Evolutionary conservation across 2,797 vertebrate genomes (phyloP), one percentile per base, ranked within the genome.

Genomic region (Emydoidea blandingii): DNA sequence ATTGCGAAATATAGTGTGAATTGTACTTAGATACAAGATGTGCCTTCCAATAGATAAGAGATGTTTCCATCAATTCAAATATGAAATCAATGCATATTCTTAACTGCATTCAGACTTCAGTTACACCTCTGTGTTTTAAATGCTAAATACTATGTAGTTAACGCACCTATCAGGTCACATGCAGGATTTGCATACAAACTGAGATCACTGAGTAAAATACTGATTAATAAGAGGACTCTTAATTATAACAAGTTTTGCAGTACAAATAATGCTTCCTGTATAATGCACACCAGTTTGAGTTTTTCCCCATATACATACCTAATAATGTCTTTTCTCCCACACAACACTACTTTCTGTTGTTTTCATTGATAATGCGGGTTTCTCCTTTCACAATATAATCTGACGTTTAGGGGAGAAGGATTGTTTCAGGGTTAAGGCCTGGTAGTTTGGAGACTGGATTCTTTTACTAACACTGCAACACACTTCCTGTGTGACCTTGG

Each of bases 181-280:
- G 83, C 93, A 92, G 53, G 57, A 94, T 93, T 92, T 97, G 82
- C 37, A 79, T 92, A 95, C 23, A 23, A 93, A 86, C 83, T 92
- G 68, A 89, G 37, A 96, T 87, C 21, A 89, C 79, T 85, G 95
- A 87, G 68, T 88, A 96, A 97, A 91, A 95, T 49, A 84, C 50
- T 68, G 62, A 93, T 68, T 1, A 12, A 86, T 54, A 44, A 96
- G 59, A 4, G 88, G 85, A 54, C 91, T 89, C 85, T 76, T 93
- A 84, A 84, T 92, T 94, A 94, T 92, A 87, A 96, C 88, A 96
- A 97, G 89, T 90, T 86, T 86, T 76, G 92, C 47, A 80, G 29
- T 78, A 96, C 79, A 76, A 91, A 94, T 94, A 94, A 95, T 41
- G 76, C 23, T 25, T 85, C 79, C 41, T 79, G 14, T 52, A 57